Evolutionary conservation across 2,888 invertebrate species (phyloP).

Genomic region (Papilio elwesi): DNA sequence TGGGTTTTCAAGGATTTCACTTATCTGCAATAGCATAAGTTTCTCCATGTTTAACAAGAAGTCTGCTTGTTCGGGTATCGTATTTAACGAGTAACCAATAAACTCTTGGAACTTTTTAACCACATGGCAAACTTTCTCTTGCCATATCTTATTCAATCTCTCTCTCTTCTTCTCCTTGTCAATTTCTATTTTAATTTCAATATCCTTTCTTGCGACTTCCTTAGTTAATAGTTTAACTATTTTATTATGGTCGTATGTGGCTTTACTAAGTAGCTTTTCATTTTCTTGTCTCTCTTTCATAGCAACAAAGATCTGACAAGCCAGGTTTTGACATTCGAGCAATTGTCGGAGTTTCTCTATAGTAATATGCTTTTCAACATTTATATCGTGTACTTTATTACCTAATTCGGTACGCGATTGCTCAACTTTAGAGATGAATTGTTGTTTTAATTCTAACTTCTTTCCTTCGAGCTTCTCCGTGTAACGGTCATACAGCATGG

Average conservation of each 20-base stretch:
- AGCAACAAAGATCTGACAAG: conserved; percentile 76
- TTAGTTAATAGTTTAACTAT: conserved; percentile 58
- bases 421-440: conserved; percentile 61
- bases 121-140: conserved; percentile 71
- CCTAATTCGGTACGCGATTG: conserved; percentile 48
- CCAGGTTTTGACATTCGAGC: conserved; percentile 71
- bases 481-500: conserved; percentile 61
- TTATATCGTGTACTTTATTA: conserved; percentile 65
- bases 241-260: conserved; percentile 61
- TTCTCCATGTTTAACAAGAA: conserved; percentile 77
- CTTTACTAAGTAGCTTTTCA: conserved; percentile 57
- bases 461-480: conserved; percentile 56
- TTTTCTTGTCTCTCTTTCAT: conserved; percentile 71
- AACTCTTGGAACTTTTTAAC: conserved; percentile 73
- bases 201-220: conserved; percentile 58
- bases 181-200: conserved; percentile 58
- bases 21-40: conserved; percentile 71
- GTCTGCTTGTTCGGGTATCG: conserved; percentile 71
- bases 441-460: conserved; percentile 57
- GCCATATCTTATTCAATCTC: conserved; percentile 64
- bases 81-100: conserved; percentile 66
- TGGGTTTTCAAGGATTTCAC: conserved; percentile 62
- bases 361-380: conserved; percentile 69
- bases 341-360: conserved; percentile 66
- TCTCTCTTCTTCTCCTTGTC: conserved; percentile 60